Evolutionary conservation across 2,888 invertebrate species (phyloP), one percentile per base, ranked within the genome.

Genomic region (Ceramica pisi): DNA sequence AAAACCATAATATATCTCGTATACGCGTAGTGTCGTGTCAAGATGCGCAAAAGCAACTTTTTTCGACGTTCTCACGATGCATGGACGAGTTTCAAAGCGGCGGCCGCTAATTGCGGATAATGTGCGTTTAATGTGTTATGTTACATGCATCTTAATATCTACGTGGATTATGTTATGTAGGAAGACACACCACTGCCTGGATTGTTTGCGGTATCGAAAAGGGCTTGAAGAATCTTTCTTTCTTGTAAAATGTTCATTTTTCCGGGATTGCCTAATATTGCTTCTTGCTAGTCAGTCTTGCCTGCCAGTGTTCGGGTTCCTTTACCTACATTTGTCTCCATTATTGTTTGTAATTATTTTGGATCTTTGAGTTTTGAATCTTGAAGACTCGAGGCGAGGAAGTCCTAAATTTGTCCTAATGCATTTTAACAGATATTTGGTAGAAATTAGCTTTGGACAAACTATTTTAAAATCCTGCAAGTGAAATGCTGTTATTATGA

Each of bases 61-160:
- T 85, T 79, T 71, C 68, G 63, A 60, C 64, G 82, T 85, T 85
- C 85, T 81, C 85, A 85, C 85, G 85, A 77, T 84, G 75, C 63
- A 65, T 82, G 69, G 71, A 67, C 82, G 80, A 71, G 84, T 73
- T 78, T 84, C 73, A 79, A 66, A 77, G 67, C 80, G 72, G 79
- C 68, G 74, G 71, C 66, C 81, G 63, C 84, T 85, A 85, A 85
- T 85, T 85, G 84, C 80, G 65, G 81, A 82, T 86, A 85, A 86
- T 81, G 77, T 71, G 76, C 72, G 78, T 72, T 83, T 83, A 85
- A 81, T 75, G 78, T 78, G 80, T 77, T 82, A 76, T 85, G 85
- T 85, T 84, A 82, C 82, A 81, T 77, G 81, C 82, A 82, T 85
- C 77, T 85, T 77, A 84, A 84, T 83, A 81, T 81, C 53, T 65